Base-by-base conservation (phyloP, 2,797 vertebrate species). In the Scolopax bukidnonensis region DNA sequence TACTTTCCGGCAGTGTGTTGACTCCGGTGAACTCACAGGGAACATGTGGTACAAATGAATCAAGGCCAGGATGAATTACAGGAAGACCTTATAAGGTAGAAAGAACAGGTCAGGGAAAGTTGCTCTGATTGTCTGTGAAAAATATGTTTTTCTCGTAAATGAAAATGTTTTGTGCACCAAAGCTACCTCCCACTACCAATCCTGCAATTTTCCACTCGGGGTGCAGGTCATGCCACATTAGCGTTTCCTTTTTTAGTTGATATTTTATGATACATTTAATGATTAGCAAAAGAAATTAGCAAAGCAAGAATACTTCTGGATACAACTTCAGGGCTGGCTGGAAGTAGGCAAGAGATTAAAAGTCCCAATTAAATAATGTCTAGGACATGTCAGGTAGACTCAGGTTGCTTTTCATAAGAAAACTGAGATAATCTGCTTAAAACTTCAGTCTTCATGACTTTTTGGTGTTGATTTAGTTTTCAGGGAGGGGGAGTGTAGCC, bases 111-210 rank as follows among this genome's bases (percentile, higher is more conserved):
- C 16, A 32, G 54, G 61, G 12, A 6, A 73, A 41, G 25, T 56
- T 71, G 20, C 32, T 82, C 12, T 61, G 0, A 33, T 68, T 75
- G 1, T 82, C 81, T 7, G 1, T 71, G 63, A 41, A 63, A 67
- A 88, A 30, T 30, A 24, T 1, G 2, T 16, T 59, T 57, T 76
- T 63, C n/a, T 77, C n/a, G 40, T n/a, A 70, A 83, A 65, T 15
- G 0, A 61, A 67, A 84, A 17, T 68, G 24, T 23, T 70, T 56
- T 68, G 8, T 18, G 3, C 38, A 18, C 9, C n/a, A 36, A n/a
- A 56, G 30, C 24, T 77, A 9, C 16, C 17, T 90, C 5, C 24
- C 0, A 0, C 48, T 64, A 1, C 2, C 3, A 24, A 9, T 77
- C 40, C 60, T 81, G 61, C 11, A 36, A 2, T 68, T 92, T 89